Evolutionary conservation across 2,888 invertebrate species (phyloP), one percentile per base, ranked within the genome.

Genomic region (Helleia helle): DNA sequence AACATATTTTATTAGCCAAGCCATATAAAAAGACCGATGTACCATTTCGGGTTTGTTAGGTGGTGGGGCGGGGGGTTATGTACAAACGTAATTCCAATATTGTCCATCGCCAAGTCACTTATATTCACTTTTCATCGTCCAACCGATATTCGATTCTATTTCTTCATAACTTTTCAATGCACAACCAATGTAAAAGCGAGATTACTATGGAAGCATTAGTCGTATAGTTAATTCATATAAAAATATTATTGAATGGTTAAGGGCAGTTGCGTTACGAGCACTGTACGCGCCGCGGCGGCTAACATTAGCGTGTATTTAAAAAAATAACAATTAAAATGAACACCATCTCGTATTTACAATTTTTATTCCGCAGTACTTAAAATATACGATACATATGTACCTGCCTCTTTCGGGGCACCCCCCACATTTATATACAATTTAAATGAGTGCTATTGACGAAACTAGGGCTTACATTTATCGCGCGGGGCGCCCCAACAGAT

Each of bases 261-360:
- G 29, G 26, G 44, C 44, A 42, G 48, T 43, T 53, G 59, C 59
- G 22, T 22, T 15, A 15, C 15, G 8, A 65, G 55, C 70, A 63
- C 67, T 63, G 65, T 52, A 59, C 59, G 50, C 54, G 24, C 28
- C 29, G 15, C 42, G 55, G 54, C 55, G 49, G 45, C n/a, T n/a
- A n/a, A 58, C 53, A 61, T 62, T 64, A 65, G 65, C 62, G 69
- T 72, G 72, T 71, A 63, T 71, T 70, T 73, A 71, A 71, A 80
- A 75, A 76, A 77, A 72, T 71, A 77, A 77, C 66, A 72, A 67
- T 77, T 72, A 71, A 67, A 79, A 72, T 73, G 75, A 76, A 77
- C 74, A 76, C 69, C 62, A 65, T 72, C 60, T 70, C 66, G 65
- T 81, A 81, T 81, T 75, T 81, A 81, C 81, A 80, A 65, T 69